These are phyloP conservation scores for Acanthochromis polyacanthus DNA, from an alignment of 2,113 vertebrate species.

Conservation along the genomic window DNA sequence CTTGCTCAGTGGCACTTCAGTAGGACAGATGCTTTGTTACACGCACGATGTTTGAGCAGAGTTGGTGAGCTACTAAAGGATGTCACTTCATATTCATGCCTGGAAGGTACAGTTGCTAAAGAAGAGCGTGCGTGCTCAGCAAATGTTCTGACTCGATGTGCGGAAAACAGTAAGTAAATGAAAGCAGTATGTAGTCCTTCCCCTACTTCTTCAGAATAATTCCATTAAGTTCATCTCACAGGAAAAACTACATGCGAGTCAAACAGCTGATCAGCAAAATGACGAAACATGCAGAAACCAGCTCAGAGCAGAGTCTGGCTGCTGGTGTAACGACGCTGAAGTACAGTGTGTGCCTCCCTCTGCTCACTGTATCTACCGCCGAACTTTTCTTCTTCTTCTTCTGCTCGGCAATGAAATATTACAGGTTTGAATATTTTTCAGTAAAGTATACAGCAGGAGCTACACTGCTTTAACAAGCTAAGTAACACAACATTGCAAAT, in stretches of 20 bases:
- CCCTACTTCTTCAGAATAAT: slow-evolving; percentile 20
- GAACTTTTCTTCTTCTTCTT: background rate
- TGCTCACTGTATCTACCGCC: slow-evolving; percentile 12
- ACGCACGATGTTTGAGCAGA: slow-evolving; percentile 13
- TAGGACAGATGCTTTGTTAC: background rate
- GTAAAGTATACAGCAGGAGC: slow-evolving; percentile 16
- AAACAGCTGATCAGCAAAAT: slow-evolving; percentile 74
- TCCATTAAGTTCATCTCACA: slow-evolving; percentile 33
- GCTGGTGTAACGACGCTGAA: slow-evolving; percentile 37
- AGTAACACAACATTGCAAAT: slow-evolving; percentile 13
- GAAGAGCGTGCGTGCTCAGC: slow-evolving; percentile 7
- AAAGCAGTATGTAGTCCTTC: slow-evolving; percentile 18
- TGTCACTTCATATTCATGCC: background rate
- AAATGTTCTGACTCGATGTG: slow-evolving; percentile 9
- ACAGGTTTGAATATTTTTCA: slow-evolving; percentile 5
- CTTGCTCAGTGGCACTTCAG: slow-evolving; percentile 8
- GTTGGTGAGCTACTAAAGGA: background rate
- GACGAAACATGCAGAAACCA: slow-evolving; percentile 73
- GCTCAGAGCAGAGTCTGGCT: slow-evolving; percentile 31
- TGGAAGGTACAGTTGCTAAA: slow-evolving; percentile 9
- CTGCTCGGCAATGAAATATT: slow-evolving; percentile 53
- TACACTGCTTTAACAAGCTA: slow-evolving; percentile 9
- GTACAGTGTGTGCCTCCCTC: slow-evolving; percentile 24
- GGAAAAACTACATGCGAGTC: slow-evolving; percentile 39
- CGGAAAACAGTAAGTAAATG: slow-evolving; percentile 18